Base-by-base conservation (phyloP, 2,888 invertebrate genomes). In the Dichetophora obliterata region DNA sequence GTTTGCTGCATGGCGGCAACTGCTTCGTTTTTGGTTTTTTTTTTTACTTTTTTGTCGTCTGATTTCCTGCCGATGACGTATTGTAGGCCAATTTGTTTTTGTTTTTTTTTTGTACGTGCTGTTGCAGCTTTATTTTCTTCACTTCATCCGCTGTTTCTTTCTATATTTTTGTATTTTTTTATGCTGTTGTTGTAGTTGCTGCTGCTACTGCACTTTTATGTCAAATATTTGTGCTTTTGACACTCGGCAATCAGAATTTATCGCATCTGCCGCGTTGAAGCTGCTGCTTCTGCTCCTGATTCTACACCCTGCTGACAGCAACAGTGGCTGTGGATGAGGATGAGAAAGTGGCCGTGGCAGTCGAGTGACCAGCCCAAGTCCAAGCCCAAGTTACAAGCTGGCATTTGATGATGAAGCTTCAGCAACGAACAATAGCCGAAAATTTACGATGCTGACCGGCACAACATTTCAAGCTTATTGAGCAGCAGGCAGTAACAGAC, bases 201-300 rank as follows among this genome's bases (percentile, higher is more conserved):
- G 59, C 59, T 59, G 48, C 22, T 68, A 6, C 43, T 61, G 37
- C 48, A 48, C n/a, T 72, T 37, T 61, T 52, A 34, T 66, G 52
- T 65, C 31, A 75, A 78, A 68, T 80, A 77, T 76, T 77, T 79
- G 75, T 80, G 80, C 79, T 77, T 77, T 77, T 80, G 79, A 78
- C 80, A 80, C 77, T 76, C 75, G 31, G 77, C 72, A 80, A 80
- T 79, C 79, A 78, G 69, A 77, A 80, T 80, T 80, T 80, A 80
- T 80, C 73, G 76, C 73, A 80, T 80, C 79, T 80, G 79, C 77
- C 61, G 75, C 65, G 77, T 76, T 77, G 77, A 11, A 37, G 71
- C 48, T 16, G 34, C 66, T 66, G 66, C 24, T 37, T 11, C n/a
- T n/a, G 43, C 68, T 68, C 5, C 68, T 43, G 43, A 19, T 65